These are phyloP conservation scores for Tubulanus polymorphus DNA, from an alignment of 2,888 invertebrate genomes.

Conservation along the genomic window DNA sequence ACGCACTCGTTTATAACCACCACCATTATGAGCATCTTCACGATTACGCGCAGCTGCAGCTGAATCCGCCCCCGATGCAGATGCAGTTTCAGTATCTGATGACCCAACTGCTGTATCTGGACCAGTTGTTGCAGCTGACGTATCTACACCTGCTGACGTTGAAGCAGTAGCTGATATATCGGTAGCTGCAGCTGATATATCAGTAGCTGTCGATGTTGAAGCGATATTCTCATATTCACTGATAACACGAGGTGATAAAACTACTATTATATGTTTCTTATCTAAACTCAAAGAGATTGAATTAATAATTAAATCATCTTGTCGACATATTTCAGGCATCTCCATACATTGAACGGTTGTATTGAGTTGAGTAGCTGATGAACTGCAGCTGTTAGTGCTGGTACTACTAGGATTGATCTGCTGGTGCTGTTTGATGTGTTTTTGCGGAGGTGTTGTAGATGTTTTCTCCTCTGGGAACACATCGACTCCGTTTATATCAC, in stretches of 20 bases:
- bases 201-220: not conserved
- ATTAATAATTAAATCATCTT: slow-evolving; percentile 59
- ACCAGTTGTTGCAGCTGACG: too few species aligned
- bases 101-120: too few species aligned
- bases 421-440: not conserved
- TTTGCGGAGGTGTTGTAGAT: not conserved
- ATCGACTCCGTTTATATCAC: slow-evolving; percentile 28
- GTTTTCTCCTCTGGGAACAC: not conserved
- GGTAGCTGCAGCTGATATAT: not conserved
- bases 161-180: too few species aligned
- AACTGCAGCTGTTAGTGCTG: not conserved
- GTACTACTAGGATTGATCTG: not conserved
- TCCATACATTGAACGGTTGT: slow-evolving; percentile 38
- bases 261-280: slow-evolving; percentile 63
- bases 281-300: slow-evolving; percentile 69
- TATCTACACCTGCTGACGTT: too few species aligned
- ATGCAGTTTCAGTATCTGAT: not conserved
- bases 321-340: slow-evolving; percentile 32
- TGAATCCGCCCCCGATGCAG: not conserved
- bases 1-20: not conserved
- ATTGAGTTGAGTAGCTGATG: not conserved
- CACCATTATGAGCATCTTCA: not conserved
- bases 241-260: slow-evolving; percentile 28
- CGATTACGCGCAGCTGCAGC: not conserved
- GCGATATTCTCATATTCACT: slow-evolving; percentile 1